Base-by-base conservation (phyloP, 2,888 invertebrate genomes). In the Ophion ellenae region DNA sequence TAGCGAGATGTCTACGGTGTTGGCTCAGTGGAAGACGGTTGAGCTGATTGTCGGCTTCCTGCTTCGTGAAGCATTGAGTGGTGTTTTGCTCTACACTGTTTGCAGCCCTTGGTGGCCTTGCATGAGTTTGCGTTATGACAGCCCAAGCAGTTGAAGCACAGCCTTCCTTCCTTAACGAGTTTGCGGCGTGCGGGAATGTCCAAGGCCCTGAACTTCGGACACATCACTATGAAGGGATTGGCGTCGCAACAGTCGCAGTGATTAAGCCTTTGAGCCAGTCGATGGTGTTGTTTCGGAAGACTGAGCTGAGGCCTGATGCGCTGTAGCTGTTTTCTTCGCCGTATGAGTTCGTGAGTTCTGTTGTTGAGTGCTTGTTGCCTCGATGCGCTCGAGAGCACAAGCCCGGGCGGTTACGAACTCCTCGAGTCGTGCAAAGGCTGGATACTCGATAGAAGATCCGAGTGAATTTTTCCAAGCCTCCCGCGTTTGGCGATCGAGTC, bases 261-360 rank as follows among this genome's bases (percentile, higher is more conserved):
- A 36, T 36, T 11, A 36, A 0, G 4, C 6, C 5, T 36, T 6
- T 4, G 36, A 36, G 36, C 2, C 24, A 0, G 36, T 6, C 2
- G 5, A 36, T 4, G 6, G 36, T 36, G 36, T 6, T 73, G 36
- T 36, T 0, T 36, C 36, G 36, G 0, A 6, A 4, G 4, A 6
- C 6, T 36, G 36, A 36, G 36, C 6, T 4, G 36, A 36, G 36
- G 36, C 36, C 6, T 36, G 36, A 36, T 36, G 36, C 36, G 36
- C 36, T 6, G 36, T 36, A 1, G 24, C 1, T 24, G 24, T 1
- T 7, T 11, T 59, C 1, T n/a, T 1, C n/a, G 10, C 24, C 9
- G 77, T 63, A 93, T 93, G n/a, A 90, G 88, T 85, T 81, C 0
- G 76, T 84, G 24, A 85, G 76, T 63, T 87, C 1, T 20, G 14